phyloP scores from a whole-genome alignment of 2,797 vertebrate genomes.

The Hippoglossus hippoglossus region DNA sequence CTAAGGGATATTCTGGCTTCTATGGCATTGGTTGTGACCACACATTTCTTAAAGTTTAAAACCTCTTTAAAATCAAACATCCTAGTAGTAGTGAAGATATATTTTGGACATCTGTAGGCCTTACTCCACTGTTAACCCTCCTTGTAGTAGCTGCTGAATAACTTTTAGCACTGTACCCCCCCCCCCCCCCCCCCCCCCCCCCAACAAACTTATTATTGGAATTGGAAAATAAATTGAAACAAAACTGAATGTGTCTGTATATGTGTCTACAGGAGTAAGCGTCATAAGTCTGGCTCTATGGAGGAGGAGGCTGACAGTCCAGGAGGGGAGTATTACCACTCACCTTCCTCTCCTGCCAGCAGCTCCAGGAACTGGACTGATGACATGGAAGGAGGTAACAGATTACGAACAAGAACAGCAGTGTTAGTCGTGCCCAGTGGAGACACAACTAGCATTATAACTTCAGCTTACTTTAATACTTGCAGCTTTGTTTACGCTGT shows the following conservation, averaged over 20 bases:
- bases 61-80: too few species aligned
- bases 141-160: too few species aligned
- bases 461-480: background rate
- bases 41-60: too few species aligned
- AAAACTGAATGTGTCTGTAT: background rate
- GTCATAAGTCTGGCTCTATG: constrained; percentile 97
- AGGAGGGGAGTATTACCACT: constrained; percentile 95
- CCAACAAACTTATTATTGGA: too few species aligned
- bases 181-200: too few species aligned
- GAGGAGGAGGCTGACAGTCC: constrained; percentile 98
- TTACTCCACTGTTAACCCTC: too few species aligned
- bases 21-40: too few species aligned
- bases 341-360: constrained; percentile 95
- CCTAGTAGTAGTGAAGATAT: too few species aligned
- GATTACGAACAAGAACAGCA: background rate
- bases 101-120: too few species aligned
- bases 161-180: background rate
- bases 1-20: too few species aligned
- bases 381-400: constrained; percentile 96
- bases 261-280: constrained; percentile 89
- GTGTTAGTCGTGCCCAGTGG: too few species aligned
- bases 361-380: constrained; percentile 98
- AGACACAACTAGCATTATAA: background rate
- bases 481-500: too few species aligned
- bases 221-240: background rate